phyloP scores from a whole-genome alignment of 2,797 vertebrate genomes.

The Malurus splendens region DNA sequence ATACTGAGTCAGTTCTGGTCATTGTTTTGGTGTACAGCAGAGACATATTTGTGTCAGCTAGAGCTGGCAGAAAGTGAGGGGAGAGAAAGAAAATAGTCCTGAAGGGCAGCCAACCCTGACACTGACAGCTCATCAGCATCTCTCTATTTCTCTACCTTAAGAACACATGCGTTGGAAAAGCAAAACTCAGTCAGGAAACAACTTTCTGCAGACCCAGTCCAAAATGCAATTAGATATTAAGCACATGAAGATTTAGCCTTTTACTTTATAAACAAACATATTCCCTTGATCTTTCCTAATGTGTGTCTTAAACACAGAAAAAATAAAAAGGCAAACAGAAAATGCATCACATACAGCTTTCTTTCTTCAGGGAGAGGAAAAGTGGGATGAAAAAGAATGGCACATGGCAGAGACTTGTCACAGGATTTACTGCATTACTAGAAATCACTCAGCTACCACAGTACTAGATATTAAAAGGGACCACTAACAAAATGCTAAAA shows the following conservation, averaged over 20 bases:
- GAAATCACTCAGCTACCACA: background rate
- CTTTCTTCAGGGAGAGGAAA: background rate
- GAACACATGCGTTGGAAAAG: background rate
- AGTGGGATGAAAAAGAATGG: background rate
- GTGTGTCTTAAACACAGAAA: background rate
- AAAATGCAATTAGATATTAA: background rate
- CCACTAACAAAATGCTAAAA: background rate
- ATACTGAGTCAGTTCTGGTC: background rate
- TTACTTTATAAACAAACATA: background rate
- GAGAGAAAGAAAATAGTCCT: background rate
- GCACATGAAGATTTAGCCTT: background rate
- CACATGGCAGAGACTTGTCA: background rate
- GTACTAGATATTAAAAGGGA: background rate
- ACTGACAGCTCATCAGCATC: background rate
- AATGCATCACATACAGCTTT: background rate
- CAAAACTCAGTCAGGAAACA: background rate
- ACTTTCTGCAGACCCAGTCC: background rate
- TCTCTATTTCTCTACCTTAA: background rate
- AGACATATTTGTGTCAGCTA: background rate
- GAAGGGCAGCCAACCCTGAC: background rate
- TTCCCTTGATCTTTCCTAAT: background rate
- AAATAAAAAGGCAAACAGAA: background rate
- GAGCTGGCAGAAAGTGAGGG: background rate
- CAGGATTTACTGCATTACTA: background rate
- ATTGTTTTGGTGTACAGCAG: background rate